A percentile compares a stretch with the other conserved stretches of the same genome.
Conservation (phyloP, 1,140 invertebrate genomes). For the Radopholus similis region DNA sequence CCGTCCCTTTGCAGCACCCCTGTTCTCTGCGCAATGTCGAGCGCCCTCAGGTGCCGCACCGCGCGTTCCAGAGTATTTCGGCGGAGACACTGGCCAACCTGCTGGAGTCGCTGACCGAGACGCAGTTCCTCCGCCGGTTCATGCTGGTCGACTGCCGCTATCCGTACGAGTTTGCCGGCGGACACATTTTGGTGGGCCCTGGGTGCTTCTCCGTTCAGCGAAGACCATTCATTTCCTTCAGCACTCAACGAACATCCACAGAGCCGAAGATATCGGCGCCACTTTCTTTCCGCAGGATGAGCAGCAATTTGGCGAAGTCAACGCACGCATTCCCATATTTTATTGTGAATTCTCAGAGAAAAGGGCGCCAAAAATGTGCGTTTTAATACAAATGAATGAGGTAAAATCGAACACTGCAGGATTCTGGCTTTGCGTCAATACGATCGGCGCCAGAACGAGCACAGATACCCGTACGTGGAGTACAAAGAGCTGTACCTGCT, state of each 20-base stretch:
- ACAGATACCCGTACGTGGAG: constrained; percentile 78
- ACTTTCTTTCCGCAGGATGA: constrained; percentile 37
- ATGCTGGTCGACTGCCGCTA: constrained; percentile 70
- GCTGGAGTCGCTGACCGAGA: constrained; percentile 25
- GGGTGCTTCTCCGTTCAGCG: too few species aligned
- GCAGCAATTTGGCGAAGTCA: constrained; percentile 56
- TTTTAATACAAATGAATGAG: constrained; percentile 4
- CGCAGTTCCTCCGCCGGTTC: constrained; percentile 44
- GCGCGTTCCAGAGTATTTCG: constrained; percentile 43
- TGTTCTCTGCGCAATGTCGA: constrained; percentile 31
- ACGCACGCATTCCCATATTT: constrained; percentile 80
- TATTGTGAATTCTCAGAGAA: constrained; percentile 97
- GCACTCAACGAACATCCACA: too few species aligned
- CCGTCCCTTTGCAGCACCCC: too few species aligned
- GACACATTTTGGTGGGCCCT: constrained; percentile 82
- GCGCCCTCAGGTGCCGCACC: constrained; percentile 15
- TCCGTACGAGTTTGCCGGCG: constrained; percentile 93
- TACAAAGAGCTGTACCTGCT: constrained; percentile 93
- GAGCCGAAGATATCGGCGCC: constrained; percentile 16
- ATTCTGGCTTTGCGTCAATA: constrained; percentile 76
- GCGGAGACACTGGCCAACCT: constrained; percentile 35
- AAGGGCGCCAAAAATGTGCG: constrained; percentile 81
- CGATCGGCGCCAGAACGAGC: constrained; percentile 77
- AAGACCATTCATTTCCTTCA: too few species aligned
- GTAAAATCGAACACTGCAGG: constrained; percentile 63